A percentile compares a stretch with the other conserved stretches of the same genome.
These are phyloP conservation scores for Melospiza melodia DNA, from an alignment of 2,113 vertebrate species.

Conservation along the genomic window DNA sequence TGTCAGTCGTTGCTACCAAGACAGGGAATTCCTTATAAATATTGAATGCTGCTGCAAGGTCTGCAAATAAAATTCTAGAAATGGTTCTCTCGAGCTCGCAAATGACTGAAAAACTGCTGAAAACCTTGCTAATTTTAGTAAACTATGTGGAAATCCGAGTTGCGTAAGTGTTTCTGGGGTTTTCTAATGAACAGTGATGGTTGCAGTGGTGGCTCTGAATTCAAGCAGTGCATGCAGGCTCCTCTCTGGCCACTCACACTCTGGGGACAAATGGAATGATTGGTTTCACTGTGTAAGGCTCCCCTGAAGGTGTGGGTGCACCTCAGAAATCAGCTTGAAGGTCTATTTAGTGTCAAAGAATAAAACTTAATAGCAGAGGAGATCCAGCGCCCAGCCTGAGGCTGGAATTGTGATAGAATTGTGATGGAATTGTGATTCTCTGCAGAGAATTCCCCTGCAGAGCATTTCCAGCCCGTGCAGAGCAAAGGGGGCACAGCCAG, in stretches of 20 bases:
- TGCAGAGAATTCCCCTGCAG: not conserved
- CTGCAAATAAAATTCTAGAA: not conserved
- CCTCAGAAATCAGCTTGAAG: not conserved
- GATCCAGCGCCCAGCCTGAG: not conserved
- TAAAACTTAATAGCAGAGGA: not conserved
- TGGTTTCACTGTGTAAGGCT: not conserved
- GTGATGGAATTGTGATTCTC: no score
- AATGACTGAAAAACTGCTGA: not conserved
- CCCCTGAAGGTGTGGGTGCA: no score
- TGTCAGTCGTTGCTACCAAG: slow-evolving; percentile 24
- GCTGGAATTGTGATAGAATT: not conserved
- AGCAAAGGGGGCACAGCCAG: accelerated
- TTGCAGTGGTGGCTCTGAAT: not conserved
- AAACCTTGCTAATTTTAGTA: not conserved
- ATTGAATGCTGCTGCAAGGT: slow-evolving; percentile 18
- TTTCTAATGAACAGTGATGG: not conserved
- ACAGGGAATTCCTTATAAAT: slow-evolving; percentile 64
- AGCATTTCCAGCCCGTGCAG: not conserved
- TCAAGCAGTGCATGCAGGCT: not conserved
- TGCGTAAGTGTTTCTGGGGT: not conserved
- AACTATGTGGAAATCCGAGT: not conserved
- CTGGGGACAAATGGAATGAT: not conserved
- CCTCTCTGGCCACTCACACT: not conserved
- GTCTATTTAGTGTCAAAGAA: not conserved
- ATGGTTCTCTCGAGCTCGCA: not conserved